Evolutionary conservation across 2,888 invertebrate species (phyloP).

Genomic region (Eretmocerus hayati): DNA sequence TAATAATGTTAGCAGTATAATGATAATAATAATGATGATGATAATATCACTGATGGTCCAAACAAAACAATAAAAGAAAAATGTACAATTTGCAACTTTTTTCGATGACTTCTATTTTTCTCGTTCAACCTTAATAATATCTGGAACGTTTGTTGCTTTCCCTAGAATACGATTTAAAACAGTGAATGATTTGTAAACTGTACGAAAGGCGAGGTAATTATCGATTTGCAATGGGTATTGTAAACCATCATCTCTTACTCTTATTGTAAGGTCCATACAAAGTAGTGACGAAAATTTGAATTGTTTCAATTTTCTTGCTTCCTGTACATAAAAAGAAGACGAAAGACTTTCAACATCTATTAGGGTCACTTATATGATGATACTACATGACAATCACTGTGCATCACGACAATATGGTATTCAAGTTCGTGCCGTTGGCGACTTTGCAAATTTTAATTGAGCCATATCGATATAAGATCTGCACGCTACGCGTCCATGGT

Average conservation of each 20-base stretch:
- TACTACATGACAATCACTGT: too few relatives aligned
- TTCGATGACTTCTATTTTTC: conserved; percentile 19
- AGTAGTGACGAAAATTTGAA: conserved; percentile 21
- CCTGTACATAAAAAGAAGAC: conserved; percentile 18
- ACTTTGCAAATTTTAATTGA: too few relatives aligned
- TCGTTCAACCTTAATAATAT: conserved; percentile 22
- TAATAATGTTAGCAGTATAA: too few relatives aligned
- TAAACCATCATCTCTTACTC: conserved; percentile 29
- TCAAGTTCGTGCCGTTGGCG: too few relatives aligned
- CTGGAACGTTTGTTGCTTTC: conserved; percentile 29
- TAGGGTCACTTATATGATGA: too few relatives aligned
- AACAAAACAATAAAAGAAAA: conserved; percentile 41
- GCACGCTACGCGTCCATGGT: too few relatives aligned
- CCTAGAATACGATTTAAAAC: conserved; percentile 27
- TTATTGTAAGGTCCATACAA: conserved; percentile 21
- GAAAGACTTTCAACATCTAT: conserved; percentile 23
- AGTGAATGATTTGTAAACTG: conserved; percentile 27
- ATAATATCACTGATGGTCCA: conserved; percentile 31
- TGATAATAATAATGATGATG: conserved; percentile 26
- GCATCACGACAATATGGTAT: too few relatives aligned
- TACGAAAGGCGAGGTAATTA: conserved; percentile 30
- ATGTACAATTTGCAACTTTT: conserved; percentile 36
- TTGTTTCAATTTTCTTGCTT: conserved; percentile 17
- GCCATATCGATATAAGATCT: too few relatives aligned
- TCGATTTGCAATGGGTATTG: conserved; percentile 24